Base-by-base conservation (phyloP, 2,113 vertebrate genomes). In the Glaucomys volans region DNA sequence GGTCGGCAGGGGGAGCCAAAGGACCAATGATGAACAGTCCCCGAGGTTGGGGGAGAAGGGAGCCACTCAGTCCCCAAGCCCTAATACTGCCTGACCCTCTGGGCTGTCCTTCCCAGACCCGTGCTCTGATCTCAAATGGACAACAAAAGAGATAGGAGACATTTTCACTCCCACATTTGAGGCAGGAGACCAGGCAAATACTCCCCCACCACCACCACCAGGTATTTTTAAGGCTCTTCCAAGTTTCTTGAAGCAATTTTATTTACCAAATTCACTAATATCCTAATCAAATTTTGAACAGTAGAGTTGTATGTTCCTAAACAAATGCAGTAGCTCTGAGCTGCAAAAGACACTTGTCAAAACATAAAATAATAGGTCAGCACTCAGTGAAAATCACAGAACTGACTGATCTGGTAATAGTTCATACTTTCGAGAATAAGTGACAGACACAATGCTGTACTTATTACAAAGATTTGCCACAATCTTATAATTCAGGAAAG, bases 1-100 rank as follows among this genome's bases (percentile, higher is more conserved):
- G 0, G 10, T 8, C 94, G 32, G 87, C 87, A 97, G 95, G 64
- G 40, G 96, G 90, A 22, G 69, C 95, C 50, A 97, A 42, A 92
- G 82, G 47, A 87, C 57, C 0, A 1, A 32, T 17, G 2, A 77
- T 22, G 3, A 42, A n/a, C 50, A 2, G 24, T 42, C 69, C 12
- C 54, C 54, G 22, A 57, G 54, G 20, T 14, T 52, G 12, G 30
- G 28, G 42, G 42, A 32, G 1, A 17, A 30, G 26, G 44, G 18
- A 47, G 14, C 14, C 3, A 2, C 8, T 4, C 35, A 2, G 42
- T 4, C 10, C 69, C 59, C 35, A 44, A 5, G 22, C n/a, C 42
- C 44, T 22, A 50, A 20, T 44, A 40, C 54, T 18, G 26, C 18
- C 44, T 44, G 30, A 35, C 35, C 32, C 30, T 17, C 0, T 28